A percentile compares a stretch with the other conserved stretches of the same genome.
phyloP scores from a whole-genome alignment of 2,797 vertebrate species.

The Paedocypris micromegethes region DNA sequence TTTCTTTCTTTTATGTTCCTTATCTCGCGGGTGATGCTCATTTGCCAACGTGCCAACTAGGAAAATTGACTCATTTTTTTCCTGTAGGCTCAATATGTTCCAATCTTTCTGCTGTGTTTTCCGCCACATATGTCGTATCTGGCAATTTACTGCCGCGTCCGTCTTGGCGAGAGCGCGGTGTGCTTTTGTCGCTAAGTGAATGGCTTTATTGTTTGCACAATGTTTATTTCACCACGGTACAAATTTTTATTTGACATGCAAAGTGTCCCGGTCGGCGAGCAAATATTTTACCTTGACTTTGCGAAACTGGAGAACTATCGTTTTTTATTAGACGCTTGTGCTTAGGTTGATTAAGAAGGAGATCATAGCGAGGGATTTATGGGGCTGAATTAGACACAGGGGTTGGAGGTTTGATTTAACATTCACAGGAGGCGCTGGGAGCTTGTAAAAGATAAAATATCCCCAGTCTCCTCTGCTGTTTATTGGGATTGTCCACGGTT shows the following conservation, averaged over 20 bases:
- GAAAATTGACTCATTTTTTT: constrained; percentile 13
- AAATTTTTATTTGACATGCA: constrained; percentile 68
- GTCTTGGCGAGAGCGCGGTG: constrained; percentile 40
- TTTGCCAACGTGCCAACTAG: constrained; percentile 20
- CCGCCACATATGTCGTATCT: constrained; percentile 36
- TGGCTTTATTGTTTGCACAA: constrained; percentile 57
- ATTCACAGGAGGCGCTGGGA: constrained; percentile 44
- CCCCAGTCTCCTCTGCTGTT: constrained; percentile 41
- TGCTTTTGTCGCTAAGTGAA: constrained; percentile 62
- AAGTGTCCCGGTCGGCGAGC: constrained; percentile 61
- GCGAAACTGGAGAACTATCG: constrained; percentile 55
- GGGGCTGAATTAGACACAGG: constrained; percentile 51
- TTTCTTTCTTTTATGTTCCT: constrained; percentile 12
- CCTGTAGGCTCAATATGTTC: constrained; percentile 30
- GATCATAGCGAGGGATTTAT: constrained; percentile 60
- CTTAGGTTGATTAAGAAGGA: constrained; percentile 63
- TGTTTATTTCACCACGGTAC: constrained; percentile 57
- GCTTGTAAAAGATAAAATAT: constrained; percentile 51
- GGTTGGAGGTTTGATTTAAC: constrained; percentile 51
- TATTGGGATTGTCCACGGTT: constrained; percentile 44
- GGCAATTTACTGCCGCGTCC: constrained; percentile 42
- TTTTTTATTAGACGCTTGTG: constrained; percentile 56
- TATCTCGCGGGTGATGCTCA: constrained; percentile 7
- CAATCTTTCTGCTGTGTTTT: constrained; percentile 23
- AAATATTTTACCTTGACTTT: constrained; percentile 67